Base-by-base conservation (phyloP, 2,113 vertebrate genomes). In the Lophochroa leadbeateri region DNA sequence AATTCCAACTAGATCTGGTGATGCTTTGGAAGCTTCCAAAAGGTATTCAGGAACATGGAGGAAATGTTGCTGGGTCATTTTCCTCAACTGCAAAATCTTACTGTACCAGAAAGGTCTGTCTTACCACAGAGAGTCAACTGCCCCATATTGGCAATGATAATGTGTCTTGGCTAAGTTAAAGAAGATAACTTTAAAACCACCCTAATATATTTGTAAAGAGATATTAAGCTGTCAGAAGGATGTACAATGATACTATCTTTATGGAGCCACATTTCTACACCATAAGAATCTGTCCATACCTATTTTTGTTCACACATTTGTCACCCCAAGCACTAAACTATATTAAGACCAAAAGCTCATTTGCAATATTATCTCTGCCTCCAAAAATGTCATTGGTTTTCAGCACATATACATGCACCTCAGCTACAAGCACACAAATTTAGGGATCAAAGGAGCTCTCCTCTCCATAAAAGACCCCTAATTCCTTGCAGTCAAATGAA, bases 121-220 rank as follows among this genome's bases (percentile, higher is more conserved):
- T 20, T 72, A 29, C 21, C 49, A 35, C 2, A 2, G 18, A 31
- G 14, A 49, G 25, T 69, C 75, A 64, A 39, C 24, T 31, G 8
- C 8, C 14, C 41, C 28, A 37, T 17, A 79, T 43, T 3, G 3
- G 43, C 60, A 74, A n/a, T 50, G 8, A 23, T 64, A 41, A 39
- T 19, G 4, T 28, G 29, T 58, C 53, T 50, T 74, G 53, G 31
- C 27, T 82, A 60, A 91, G n/a, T 31, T 35, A 41, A 76, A 41
- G 24, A 65, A 47, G 11, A 53, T 25, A 57, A 13, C 27, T 69
- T 79, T 46, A 67, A 78, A 77, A 77, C 17, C 23, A 68, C 16
- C 11, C 7, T 35, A 65, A 47, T 14, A 49, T 13, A 63, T 7
- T 21, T 0, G 0, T 50, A 11, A 69, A 57, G 28, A 41, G 35